Evolutionary conservation across 2,888 invertebrate species (phyloP).

Genomic region (Tetramorium bicarinatum): DNA sequence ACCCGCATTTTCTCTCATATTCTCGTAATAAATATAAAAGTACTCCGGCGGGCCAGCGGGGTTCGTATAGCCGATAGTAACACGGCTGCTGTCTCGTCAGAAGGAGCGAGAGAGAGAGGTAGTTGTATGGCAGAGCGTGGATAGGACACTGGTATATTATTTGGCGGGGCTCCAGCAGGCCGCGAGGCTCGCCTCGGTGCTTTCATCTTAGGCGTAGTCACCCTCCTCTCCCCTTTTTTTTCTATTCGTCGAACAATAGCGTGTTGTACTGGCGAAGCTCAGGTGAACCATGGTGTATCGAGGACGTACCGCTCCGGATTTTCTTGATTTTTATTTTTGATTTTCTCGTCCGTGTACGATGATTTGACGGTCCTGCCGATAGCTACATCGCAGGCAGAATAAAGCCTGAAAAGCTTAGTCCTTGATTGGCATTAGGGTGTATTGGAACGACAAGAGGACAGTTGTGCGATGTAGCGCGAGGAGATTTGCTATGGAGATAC

Average conservation of each 20-base stretch:
- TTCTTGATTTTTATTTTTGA: constrained; percentile 61
- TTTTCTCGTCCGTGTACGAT: constrained; percentile 55
- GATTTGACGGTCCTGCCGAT: constrained; percentile 63
- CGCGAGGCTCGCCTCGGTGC: constrained; percentile 84
- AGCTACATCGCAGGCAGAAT: constrained; percentile 46
- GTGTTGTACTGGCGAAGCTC: constrained; percentile 39
- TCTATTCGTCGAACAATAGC: constrained; percentile 78
- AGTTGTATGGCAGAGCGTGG: constrained; percentile 53
- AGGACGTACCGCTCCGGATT: constrained; percentile 65
- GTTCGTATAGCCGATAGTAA: constrained; percentile 72
- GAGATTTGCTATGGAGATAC: not conserved
- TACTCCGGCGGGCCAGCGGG: constrained; percentile 69
- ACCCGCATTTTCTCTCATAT: constrained; percentile 78
- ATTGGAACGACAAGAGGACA: constrained; percentile 12
- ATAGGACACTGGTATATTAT: constrained; percentile 85
- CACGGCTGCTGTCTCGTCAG: constrained; percentile 71
- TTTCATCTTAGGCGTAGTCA: constrained; percentile 84
- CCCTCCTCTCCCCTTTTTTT: constrained; percentile 53
- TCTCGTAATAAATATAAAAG: constrained; percentile 85
- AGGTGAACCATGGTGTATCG: constrained; percentile 72
- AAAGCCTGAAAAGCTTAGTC: constrained; percentile 55
- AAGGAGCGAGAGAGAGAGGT: constrained; percentile 36
- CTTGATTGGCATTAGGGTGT: constrained; percentile 40
- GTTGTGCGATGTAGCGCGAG: not conserved
- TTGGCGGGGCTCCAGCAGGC: constrained; percentile 85